A percentile compares a stretch with the other conserved stretches of the same genome.
Conservation (phyloP, 2,797 vertebrate genomes). For the Buphagus erythrorhynchus region DNA sequence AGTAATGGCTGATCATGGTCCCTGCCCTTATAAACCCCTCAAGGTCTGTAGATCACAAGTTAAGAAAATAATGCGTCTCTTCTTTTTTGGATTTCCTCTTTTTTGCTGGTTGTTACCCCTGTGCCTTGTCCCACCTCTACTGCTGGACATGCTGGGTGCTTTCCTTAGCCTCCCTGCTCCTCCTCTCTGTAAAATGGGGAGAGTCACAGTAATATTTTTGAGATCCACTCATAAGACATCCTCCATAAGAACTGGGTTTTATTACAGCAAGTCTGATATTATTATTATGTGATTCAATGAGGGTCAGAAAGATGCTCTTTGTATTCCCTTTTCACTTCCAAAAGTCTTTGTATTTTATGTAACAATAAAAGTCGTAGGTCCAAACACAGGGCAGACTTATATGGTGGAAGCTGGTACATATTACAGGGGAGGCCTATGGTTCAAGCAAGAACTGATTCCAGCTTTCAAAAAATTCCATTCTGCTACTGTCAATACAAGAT, state of each 20-base stretch:
- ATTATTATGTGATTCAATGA: neutral
- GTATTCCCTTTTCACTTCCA: neutral
- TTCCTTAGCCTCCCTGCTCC: neutral
- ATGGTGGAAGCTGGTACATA: neutral
- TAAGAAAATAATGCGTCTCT: neutral
- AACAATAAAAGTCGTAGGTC: neutral
- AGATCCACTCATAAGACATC: neutral
- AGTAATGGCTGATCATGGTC: neutral
- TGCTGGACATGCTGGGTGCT: neutral
- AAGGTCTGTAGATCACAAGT: neutral
- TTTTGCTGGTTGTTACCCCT: neutral
- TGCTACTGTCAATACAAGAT: neutral
- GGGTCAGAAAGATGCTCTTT: conserved; percentile 7
- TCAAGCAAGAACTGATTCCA: neutral
- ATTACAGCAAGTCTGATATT: neutral
- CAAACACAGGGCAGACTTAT: neutral
- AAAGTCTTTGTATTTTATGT: conserved; percentile 13
- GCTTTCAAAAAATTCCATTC: neutral
- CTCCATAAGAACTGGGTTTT: neutral
- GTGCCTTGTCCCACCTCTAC: neutral
- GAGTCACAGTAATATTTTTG: neutral
- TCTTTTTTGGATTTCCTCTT: neutral
- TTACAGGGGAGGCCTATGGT: neutral
- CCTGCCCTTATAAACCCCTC: neutral
- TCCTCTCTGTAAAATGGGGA: neutral